Conservation (phyloP, 2,888 invertebrate species). For the Loripinus fragilis region DNA sequence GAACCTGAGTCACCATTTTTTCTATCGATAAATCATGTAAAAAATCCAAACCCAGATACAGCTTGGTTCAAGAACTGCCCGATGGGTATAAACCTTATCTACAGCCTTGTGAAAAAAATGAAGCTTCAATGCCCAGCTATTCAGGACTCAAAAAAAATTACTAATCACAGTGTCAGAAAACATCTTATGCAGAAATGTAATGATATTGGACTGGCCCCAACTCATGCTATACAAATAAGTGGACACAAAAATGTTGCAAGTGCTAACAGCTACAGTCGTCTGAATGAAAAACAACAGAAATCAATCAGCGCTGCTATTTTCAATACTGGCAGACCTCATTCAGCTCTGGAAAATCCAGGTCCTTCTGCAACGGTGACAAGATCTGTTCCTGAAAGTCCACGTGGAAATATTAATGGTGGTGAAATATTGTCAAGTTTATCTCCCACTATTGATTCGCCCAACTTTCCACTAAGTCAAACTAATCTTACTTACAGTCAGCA, state of each 20-base stretch:
- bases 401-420: too few relatives aligned
- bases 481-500: too few relatives aligned
- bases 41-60: not conserved
- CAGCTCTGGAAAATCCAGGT: too few relatives aligned
- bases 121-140: not conserved
- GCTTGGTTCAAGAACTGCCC: constrained; percentile 15
- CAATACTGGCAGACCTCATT: not conserved
- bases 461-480: too few relatives aligned
- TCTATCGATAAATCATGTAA: not conserved
- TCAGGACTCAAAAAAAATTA: too few relatives aligned
- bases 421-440: too few relatives aligned
- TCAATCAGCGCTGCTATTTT: constrained; percentile 5
- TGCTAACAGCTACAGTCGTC: constrained; percentile 22
- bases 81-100: constrained; percentile 24
- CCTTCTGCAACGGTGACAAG: too few relatives aligned
- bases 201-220: constrained; percentile 20
- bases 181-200: constrained; percentile 27
- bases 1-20: constrained; percentile 18
- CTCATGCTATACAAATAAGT: constrained; percentile 25
- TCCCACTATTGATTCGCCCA: too few relatives aligned
- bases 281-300: constrained; percentile 19
- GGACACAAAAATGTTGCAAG: constrained; percentile 26
- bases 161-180: constrained; percentile 28
- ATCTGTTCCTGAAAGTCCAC: too few relatives aligned
- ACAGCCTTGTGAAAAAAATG: too few relatives aligned